Evolutionary conservation across 2,888 invertebrate genomes (phyloP).

Genomic region (Enchytraeus crypticus): DNA sequence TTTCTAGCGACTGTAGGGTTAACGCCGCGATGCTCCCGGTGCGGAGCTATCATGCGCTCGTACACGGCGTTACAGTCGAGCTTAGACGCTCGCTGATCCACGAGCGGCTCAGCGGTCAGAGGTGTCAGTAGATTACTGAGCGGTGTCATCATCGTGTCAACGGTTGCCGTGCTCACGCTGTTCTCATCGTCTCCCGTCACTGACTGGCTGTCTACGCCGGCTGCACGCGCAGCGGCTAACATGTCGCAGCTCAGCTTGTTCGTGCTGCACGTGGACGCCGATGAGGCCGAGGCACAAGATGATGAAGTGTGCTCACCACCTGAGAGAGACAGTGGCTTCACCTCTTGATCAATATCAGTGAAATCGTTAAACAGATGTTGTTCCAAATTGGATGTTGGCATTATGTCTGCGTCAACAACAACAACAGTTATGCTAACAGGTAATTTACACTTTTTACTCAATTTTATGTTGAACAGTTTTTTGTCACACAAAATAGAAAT

Average conservation of each 20-base stretch:
- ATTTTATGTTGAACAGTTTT: no score
- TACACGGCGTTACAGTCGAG: conserved; percentile 36
- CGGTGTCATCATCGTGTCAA: conserved; percentile 55
- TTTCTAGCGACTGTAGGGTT: conserved; percentile 75
- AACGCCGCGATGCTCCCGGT: conserved; percentile 75
- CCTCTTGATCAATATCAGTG: no score
- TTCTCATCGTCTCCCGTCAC: conserved; percentile 25
- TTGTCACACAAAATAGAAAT: no score
- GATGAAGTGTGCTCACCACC: not conserved
- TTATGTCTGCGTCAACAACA: no score
- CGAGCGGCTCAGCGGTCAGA: not conserved
- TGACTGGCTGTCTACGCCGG: not conserved
- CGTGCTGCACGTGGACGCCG: not conserved
- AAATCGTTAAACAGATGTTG: no score
- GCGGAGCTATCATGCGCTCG: conserved; percentile 33
- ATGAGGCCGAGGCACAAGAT: not conserved
- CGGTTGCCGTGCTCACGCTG: conserved; percentile 51
- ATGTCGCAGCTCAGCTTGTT: no score
- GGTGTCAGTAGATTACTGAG: not conserved
- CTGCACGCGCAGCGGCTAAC: not conserved
- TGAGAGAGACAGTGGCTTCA: no score
- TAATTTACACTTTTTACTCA: no score
- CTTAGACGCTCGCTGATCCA: no score
- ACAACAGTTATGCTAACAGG: no score
- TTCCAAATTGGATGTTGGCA: no score